These are phyloP conservation scores for Cenopis cana DNA, from an alignment of 2,888 invertebrate genomes.

Conservation along the genomic window DNA sequence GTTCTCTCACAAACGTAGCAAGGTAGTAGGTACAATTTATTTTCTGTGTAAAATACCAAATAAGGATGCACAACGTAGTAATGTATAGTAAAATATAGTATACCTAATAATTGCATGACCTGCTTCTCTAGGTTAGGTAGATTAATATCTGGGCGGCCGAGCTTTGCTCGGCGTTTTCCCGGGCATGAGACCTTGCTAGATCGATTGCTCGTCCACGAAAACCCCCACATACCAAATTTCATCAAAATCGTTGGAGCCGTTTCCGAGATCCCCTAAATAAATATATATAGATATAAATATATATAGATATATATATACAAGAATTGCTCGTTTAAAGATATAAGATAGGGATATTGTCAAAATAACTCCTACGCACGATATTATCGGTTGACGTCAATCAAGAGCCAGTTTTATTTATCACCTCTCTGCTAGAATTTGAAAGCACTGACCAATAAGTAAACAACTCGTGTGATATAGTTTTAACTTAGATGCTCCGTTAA, in stretches of 20 bases:
- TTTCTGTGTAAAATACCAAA: background rate
- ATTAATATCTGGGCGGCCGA: no score
- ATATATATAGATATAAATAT: no score
- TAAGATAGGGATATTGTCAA: no score
- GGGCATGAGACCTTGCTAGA: no score
- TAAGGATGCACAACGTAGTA: background rate
- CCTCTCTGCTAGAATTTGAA: constrained; percentile 14
- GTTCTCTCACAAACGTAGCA: background rate
- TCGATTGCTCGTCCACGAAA: no score
- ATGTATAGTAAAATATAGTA: background rate
- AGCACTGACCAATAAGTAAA: constrained; percentile 18
- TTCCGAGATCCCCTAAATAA: no score
- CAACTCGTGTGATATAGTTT: constrained; percentile 21
- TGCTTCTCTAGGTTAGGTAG: background rate
- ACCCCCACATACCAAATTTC: no score
- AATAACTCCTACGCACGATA: constrained; percentile 23
- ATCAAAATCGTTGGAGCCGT: no score
- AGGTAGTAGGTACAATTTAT: background rate
- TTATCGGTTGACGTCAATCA: constrained; percentile 20
- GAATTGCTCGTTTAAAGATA: no score
- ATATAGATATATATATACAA: no score
- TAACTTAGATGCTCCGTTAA: no score
- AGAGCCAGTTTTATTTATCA: constrained; percentile 3
- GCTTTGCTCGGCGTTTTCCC: no score
- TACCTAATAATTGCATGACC: background rate